Base-by-base conservation (phyloP, 2,113 vertebrate genomes). In the Pelecanoides urinatrix region DNA sequence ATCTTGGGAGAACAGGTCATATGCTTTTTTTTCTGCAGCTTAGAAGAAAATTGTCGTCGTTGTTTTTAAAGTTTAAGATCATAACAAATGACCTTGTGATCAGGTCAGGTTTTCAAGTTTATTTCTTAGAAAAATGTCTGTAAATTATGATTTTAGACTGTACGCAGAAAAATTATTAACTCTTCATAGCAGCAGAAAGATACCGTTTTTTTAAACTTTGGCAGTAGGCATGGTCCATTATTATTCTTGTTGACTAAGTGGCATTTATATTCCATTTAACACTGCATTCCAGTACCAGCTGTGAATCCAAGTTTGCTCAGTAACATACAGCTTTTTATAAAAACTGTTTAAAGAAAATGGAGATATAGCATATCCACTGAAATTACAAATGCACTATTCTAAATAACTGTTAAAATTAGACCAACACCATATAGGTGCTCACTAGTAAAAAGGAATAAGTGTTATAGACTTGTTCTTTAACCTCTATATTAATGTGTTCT, bases 1-100 rank as follows among this genome's bases (percentile, higher is more conserved):
- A 99, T 86, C 98, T 99, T 75, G 99, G 99, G 49, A 98, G 99
- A 92, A 99, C 99, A 97, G 99, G 99, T 99, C 95, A 96, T 89
- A 74, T 50, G 91, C 91, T 81, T 86, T 88, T 78, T 45, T 66
- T 75, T 58, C 67, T 90, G n/a, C 49, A 63, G 49, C 75, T 93
- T 45, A 30, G 79, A 89, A 92, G 62, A 74, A 67, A 71, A 65
- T 47, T 61, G 6, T 49, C 30, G 29, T n/a, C 3, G 2, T 12
- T 19, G 14, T 44, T 82, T 32, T 83, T 65, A 38, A 91, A 80
- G 30, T 77, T 59, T 11, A 70, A 44, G 12, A 30, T 89, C 7
- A 2, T 84, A 93, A 85, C 38, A 85, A 62, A 67, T 58, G 16
- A 30, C 16, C 13, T 72, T 61, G n/a, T 80, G 38, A 32, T 50